Base-by-base conservation (phyloP, 2,113 vertebrate species). In the Turnix velox region DNA sequence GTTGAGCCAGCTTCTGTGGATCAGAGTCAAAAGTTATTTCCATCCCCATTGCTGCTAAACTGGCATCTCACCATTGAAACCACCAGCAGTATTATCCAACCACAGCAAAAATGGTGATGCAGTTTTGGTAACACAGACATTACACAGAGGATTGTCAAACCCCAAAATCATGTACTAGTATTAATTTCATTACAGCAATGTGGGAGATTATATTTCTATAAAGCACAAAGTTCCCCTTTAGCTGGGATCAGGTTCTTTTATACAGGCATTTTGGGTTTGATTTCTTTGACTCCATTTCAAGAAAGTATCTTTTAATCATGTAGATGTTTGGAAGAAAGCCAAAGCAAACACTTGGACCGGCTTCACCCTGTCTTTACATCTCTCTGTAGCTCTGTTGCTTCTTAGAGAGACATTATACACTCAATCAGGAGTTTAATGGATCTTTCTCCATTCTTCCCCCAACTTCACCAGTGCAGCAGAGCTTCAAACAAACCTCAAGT, bases 391-490 rank as follows among this genome's bases (percentile, higher is more conserved):
- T 84, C 88, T 54, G 0, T 75, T 82, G 80, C 23, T 85, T 76
- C 82, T 91, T 73, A 82, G 90, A 80, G 28, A n/a, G 31, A 83
- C 85, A 77, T 85, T 48, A 92, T 73, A 95, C 71, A 58, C 46
- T 85, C 20, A 30, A 7, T 37, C 25, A 76, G 49, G 9, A 89
- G 77, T 73, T 87, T 90, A 62, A 57, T 0, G 0, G 71, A 49
- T 85, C 72, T 73, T 88, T 84, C 48, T 30, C 61, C 65, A 59
- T 69, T 91, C 65, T 81, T 92, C 48, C 43, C 55, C 77, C 0
- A 0, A 18, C 14, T 92, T 81, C 82, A 82, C 82, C 90, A 94
- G 66, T 28, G 42, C 67, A 51, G 19, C 3, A 65, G 49, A 87
- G 82, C 52, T 74, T 81, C 10, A 30, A 48, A 81, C 52, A 30